Conservation (phyloP, 2,888 invertebrate species). For the Metalampra italica region DNA sequence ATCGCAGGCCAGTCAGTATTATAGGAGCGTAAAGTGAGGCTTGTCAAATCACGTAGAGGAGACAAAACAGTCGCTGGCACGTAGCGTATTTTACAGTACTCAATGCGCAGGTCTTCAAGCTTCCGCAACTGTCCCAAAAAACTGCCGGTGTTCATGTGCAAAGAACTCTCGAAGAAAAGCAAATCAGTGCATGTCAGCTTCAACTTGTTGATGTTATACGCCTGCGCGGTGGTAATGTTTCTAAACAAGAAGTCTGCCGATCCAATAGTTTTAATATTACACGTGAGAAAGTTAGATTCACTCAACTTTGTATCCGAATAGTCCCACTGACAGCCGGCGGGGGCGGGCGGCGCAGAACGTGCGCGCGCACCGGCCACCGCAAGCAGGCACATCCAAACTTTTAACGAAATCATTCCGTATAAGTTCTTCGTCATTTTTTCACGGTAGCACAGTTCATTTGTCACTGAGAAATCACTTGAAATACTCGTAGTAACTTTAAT, state of each 20-base stretch:
- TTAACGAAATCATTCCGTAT: conserved; percentile 72
- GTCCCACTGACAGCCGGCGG: conserved; percentile 87
- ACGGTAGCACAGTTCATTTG: conserved; percentile 68
- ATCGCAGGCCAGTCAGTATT: conserved; percentile 89
- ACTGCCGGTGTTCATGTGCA: conserved; percentile 80
- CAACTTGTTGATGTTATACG: conserved; percentile 83
- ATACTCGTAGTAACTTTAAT: conserved; percentile 46
- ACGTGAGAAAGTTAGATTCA: conserved; percentile 81
- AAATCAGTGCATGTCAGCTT: conserved; percentile 85
- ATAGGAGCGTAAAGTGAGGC: conserved; percentile 84
- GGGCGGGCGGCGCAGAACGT: conserved; percentile 78
- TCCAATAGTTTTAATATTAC: conserved; percentile 85
- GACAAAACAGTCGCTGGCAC: conserved; percentile 84
- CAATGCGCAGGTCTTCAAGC: conserved; percentile 85
- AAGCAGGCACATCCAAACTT: conserved; percentile 74
- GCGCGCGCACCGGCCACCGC: conserved; percentile 73
- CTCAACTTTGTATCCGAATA: conserved; percentile 76
- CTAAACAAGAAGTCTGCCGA: conserved; percentile 83
- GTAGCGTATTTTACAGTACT: conserved; percentile 87
- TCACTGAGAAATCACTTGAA: conserved; percentile 53
- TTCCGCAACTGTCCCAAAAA: conserved; percentile 82
- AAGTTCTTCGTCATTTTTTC: conserved; percentile 66
- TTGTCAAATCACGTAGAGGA: conserved; percentile 82
- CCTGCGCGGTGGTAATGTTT: conserved; percentile 84
- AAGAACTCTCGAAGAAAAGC: conserved; percentile 85